Base-by-base conservation (phyloP, 2,113 vertebrate genomes). In the Jacana jacana region DNA sequence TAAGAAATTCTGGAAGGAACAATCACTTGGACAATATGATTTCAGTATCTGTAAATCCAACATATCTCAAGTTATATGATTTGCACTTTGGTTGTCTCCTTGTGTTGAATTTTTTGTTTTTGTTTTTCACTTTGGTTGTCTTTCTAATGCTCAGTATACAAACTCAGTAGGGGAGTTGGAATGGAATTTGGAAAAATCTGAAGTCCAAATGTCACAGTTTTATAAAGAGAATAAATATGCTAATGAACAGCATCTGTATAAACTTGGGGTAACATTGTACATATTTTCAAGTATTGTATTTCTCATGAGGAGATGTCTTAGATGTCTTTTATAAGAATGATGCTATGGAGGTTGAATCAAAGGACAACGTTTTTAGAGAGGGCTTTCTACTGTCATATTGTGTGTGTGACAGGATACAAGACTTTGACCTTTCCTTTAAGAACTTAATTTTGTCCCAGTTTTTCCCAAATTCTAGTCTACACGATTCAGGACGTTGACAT, bases 211-310 rank as follows among this genome's bases (percentile, higher is more conserved):
- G 78, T 81, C 71, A 55, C 55, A 82, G 27, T 82, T 76, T 89
- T 84, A 75, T 60, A 37, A 75, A 78, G 57, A 88, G 72, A 81
- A 75, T 63, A 84, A 82, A 89, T 87, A 82, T 52, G 72, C 49
- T 92, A 81, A 87, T 93, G 42, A 94, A 83, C 73, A 95, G 48
- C 86, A 94, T 90, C 69, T 93, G 76, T 88, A 68, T 93, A 55
- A 91, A 86, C 48, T 79, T 81, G 51, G 51, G 69, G 11, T 75
- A 91, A 51, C 46, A 12, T 9, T 33, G 7, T 58, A 25, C 40
- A 10, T 88, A 46, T 93, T 94, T 88, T 78, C 39, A 81, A 93
- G 82, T 78, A 60, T 60, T 83, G 28, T 72, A 23, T 91, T 88
- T 94, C 49, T 86, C 7, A 1, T 63, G 30, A 88, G 75, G 86